Evolutionary conservation across 2,888 invertebrate species (phyloP).

Genomic region (Oxytorus armatus): DNA sequence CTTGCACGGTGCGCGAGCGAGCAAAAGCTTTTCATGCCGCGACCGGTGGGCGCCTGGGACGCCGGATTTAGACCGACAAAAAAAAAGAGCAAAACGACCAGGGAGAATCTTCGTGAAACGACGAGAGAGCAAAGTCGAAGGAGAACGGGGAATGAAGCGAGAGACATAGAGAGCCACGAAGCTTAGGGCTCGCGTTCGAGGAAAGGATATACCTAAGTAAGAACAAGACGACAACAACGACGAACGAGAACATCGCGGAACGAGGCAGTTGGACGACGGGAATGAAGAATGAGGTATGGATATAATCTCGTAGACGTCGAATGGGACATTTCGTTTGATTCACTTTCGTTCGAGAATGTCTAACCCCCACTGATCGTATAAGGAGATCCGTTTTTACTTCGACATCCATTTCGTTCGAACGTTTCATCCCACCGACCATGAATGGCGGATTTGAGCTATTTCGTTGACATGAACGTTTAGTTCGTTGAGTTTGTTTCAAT

Average conservation of each 20-base stretch:
- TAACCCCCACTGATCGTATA: slow-evolving; percentile 10
- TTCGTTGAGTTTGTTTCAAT: not conserved
- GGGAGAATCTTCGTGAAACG: slow-evolving; percentile 40
- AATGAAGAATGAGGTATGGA: slow-evolving; percentile 39
- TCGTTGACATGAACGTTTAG: not conserved
- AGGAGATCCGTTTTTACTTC: no score
- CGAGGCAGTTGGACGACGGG: slow-evolving; percentile 29
- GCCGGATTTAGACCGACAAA: slow-evolving; percentile 79
- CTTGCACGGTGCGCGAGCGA: slow-evolving; percentile 58
- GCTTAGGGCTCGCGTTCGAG: slow-evolving; percentile 43
- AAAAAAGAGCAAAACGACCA: slow-evolving; percentile 65
- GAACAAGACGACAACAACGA: slow-evolving; percentile 55
- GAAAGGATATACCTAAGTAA: slow-evolving; percentile 52
- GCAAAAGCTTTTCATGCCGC: slow-evolving; percentile 59
- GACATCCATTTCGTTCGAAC: not conserved
- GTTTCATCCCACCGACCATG: not conserved
- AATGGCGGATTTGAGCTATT: not conserved
- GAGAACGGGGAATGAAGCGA: slow-evolving; percentile 25
- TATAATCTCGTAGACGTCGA: slow-evolving; percentile 32
- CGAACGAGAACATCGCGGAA: slow-evolving; percentile 49
- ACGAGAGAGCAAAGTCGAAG: slow-evolving; percentile 14
- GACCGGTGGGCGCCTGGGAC: slow-evolving; percentile 73
- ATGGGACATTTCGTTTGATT: slow-evolving; percentile 7
- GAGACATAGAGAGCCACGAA: slow-evolving; percentile 28
- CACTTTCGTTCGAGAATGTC: slow-evolving; percentile 31